Evolutionary conservation across 2,113 vertebrate species (phyloP), one percentile per base, ranked within the genome.

Genomic region (Microtus montanus): DNA sequence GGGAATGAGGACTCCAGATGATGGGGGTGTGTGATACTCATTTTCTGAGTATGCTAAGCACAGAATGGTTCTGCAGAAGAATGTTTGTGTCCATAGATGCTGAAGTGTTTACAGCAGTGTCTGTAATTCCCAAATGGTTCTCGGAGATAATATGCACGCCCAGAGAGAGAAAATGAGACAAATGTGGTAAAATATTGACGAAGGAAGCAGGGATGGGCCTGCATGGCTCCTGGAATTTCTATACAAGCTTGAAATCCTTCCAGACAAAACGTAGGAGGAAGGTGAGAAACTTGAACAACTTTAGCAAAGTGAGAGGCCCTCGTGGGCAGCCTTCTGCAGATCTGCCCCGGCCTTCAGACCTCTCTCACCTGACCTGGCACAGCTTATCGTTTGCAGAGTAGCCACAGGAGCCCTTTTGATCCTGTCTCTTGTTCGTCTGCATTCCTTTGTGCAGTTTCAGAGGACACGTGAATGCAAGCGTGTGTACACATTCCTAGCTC

Each of bases 401-500:
- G 44, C 79, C 1, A 12, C 10, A 10, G 19, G 13, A 15, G 38
- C 17, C 19, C 44, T 74, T 90, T 10, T 14, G 77, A 61, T 63
- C 28, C 35, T 0, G 1, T 28, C 38, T 74, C 74, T 87, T 2
- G 1, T 35, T 61, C 85, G 44, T 70, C 52, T 61, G 78, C 35
- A 89, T 61, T 85, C 7, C 19, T 74, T 92, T 41, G 58, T 92
- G 30, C 77, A 79, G 38, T 35, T 66, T 24, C 44, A 84, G 33
- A 77, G 38, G 33, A 64, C 33, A 66, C 12, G 0, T 3, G 52
- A 24, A 75, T 80, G 41, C 61, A 94, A 80, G 90, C 33, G 22
- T 5, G 4, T 26, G 13, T 12, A 30, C 84, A 87, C 54, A 75
- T 86, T 95, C 90, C 78, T 91, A 85, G 90, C 74, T 96, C 82